Evolutionary conservation across 1,140 invertebrate genomes (phyloP).

Genomic region (Polypedilum vanderplanki): DNA sequence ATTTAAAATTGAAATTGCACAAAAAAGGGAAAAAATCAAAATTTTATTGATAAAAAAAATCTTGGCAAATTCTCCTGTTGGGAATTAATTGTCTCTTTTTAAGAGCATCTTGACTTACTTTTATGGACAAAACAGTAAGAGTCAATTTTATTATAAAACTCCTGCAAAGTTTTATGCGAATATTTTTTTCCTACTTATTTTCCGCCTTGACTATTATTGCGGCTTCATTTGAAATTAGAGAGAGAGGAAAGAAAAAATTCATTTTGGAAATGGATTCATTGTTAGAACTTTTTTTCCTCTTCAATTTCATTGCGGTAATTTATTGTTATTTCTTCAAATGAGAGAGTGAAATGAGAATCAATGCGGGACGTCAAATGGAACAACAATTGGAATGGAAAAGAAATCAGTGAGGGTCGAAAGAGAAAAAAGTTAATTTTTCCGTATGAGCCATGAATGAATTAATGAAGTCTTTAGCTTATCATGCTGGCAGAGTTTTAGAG

Average conservation of each 20-base stretch:
- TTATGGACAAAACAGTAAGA: neutral
- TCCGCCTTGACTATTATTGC: neutral
- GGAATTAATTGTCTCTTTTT: neutral
- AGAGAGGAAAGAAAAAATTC: neutral
- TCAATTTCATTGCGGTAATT: neutral
- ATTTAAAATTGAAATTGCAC: too few species aligned
- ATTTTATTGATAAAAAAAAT: neutral
- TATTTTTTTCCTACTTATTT: neutral
- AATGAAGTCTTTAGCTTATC: slow-evolving; percentile 22
- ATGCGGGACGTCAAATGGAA: slow-evolving; percentile 16
- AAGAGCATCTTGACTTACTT: too few species aligned
- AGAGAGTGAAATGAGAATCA: neutral
- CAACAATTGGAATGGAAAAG: neutral
- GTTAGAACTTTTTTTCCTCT: neutral
- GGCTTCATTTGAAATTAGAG: neutral
- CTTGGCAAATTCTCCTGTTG: neutral
- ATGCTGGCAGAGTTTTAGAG: neutral
- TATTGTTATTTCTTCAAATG: neutral
- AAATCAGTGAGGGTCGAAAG: slow-evolving; percentile 2
- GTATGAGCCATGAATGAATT: slow-evolving; percentile 15
- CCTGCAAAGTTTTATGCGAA: neutral
- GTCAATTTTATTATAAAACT: neutral
- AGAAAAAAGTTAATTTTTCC: slow-evolving; percentile 22
- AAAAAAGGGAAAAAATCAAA: too few species aligned
- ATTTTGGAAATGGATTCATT: slow-evolving; percentile 18